These are phyloP conservation scores for Cheirogaleus medius DNA, from an alignment of 2,113 vertebrate genomes.

Conservation along the genomic window DNA sequence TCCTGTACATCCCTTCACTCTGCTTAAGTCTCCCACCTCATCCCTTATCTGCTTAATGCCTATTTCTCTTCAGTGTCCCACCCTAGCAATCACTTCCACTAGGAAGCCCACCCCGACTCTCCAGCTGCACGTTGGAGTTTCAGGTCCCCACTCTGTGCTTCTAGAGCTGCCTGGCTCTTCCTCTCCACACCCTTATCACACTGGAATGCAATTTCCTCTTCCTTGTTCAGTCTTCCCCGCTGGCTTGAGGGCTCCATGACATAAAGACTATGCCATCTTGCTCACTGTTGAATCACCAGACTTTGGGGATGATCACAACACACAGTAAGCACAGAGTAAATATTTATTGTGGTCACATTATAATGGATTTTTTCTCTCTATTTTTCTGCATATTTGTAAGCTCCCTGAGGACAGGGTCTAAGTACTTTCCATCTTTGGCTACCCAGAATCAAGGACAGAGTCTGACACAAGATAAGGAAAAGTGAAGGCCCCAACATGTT, in stretches of 20 bases:
- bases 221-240: not conserved
- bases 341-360: not conserved
- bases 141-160: not conserved
- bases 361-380: not conserved
- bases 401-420: not conserved
- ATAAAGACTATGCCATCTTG: not conserved
- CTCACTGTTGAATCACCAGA: not conserved
- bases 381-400: not conserved
- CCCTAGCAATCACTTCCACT: not conserved
- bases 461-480: not conserved
- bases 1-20: not conserved
- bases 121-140: not conserved
- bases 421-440: not conserved
- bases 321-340: not conserved
- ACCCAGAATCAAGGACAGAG: not conserved
- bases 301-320: not conserved
- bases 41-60: not conserved
- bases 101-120: not conserved
- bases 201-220: not conserved
- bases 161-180: not conserved
- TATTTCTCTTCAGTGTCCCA: not conserved
- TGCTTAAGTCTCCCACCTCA: not conserved
- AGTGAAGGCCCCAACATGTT: not conserved
- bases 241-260: not conserved
- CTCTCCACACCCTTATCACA: not conserved